A percentile compares a stretch with the other conserved stretches of the same genome.
Conservation (phyloP, 2,113 vertebrate genomes). For the Engystomops pustulosus region DNA sequence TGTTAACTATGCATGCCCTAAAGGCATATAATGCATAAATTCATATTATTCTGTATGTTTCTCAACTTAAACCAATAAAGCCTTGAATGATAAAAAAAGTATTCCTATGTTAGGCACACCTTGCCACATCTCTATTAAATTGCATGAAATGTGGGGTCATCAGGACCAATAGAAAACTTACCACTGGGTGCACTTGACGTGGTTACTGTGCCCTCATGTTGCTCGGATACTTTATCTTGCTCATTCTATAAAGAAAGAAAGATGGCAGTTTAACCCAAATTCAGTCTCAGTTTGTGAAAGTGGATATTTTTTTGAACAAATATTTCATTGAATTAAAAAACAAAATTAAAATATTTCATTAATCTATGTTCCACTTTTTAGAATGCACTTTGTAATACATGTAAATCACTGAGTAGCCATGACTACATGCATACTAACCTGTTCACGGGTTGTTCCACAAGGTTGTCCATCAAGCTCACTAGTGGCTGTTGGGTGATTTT, state of each 20-base stretch:
- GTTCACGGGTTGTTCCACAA: background rate
- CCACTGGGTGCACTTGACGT: background rate
- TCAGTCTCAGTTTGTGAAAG: too few species aligned
- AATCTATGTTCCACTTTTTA: background rate
- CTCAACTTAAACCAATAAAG: too few species aligned
- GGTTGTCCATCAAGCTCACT: background rate
- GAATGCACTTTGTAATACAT: background rate
- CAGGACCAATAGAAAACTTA: background rate
- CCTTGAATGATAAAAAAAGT: too few species aligned
- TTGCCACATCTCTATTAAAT: too few species aligned
- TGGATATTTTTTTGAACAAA: too few species aligned
- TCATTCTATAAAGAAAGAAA: background rate
- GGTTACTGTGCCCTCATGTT: background rate
- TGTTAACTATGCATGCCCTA: too few species aligned
- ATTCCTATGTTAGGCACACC: too few species aligned
- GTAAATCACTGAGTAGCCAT: background rate
- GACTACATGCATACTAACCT: slow-evolving; percentile 18
- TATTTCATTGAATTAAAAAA: too few species aligned
- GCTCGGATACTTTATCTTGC: background rate
- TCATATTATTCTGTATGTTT: too few species aligned
- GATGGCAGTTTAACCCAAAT: too few species aligned
- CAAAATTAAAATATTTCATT: background rate
- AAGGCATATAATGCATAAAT: too few species aligned
- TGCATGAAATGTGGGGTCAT: too few species aligned
- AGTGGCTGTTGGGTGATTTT: slow-evolving; percentile 25